Conservation (phyloP, 2,888 invertebrate genomes). For the Plagiodera versicolora region DNA sequence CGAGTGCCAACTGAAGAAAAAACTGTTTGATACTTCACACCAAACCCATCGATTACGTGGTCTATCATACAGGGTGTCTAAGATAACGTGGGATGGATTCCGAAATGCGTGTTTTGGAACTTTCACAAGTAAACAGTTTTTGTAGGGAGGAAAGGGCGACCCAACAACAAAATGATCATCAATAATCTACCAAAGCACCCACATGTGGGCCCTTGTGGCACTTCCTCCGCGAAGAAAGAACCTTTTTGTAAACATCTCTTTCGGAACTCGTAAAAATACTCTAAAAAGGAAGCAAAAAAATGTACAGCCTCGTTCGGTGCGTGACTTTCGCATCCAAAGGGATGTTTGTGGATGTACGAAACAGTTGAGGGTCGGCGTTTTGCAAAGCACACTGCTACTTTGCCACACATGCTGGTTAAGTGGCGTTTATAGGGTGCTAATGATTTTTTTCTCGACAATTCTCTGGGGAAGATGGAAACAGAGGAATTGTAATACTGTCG, state of each 20-base stretch:
- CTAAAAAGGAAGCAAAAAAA: conserved; percentile 45
- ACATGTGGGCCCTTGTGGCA: conserved; percentile 25
- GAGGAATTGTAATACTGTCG: conserved; percentile 1
- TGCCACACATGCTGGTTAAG: conserved; percentile 19
- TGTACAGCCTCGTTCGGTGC: conserved; percentile 33
- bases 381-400: conserved; percentile 14
- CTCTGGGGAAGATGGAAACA: background rate
- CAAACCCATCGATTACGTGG: too few relatives aligned
- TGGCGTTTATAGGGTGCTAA: conserved; percentile 17
- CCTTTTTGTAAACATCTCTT: conserved; percentile 43
- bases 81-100: too few relatives aligned
- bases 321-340: conserved; percentile 33
- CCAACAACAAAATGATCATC: conserved; percentile 3
- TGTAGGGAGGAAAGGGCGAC: conserved; percentile 9
- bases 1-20: too few relatives aligned
- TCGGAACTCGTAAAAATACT: conserved; percentile 38
- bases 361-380: conserved; percentile 27
- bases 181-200: conserved; percentile 17
- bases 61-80: too few relatives aligned
- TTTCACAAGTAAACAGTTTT: too few relatives aligned
- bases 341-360: conserved; percentile 25
- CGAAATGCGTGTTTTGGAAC: too few relatives aligned
- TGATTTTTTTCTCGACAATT: conserved; percentile 17
- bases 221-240: conserved; percentile 26
- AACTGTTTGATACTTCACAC: too few relatives aligned